A percentile compares a stretch with the other conserved stretches of the same genome.
Conservation (phyloP, 2,888 invertebrate genomes). For the Caenorhabditis sp. region DNA sequence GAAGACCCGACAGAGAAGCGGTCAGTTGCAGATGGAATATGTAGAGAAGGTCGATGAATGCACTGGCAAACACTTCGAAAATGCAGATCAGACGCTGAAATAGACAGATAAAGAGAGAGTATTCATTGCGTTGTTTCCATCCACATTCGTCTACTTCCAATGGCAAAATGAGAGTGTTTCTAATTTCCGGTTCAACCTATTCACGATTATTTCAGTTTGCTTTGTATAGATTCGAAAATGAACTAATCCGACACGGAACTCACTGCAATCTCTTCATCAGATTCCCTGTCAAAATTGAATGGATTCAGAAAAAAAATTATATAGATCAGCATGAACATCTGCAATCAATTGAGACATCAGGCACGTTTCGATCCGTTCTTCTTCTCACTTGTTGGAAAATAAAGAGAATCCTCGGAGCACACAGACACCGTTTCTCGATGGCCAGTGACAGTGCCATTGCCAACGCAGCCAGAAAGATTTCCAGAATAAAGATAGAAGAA, state of each 20-base stretch:
- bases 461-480: slow-evolving; percentile 10
- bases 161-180: too few species aligned
- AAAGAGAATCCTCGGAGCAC: slow-evolving; percentile 42
- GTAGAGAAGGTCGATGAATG: slow-evolving; percentile 22
- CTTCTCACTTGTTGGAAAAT: slow-evolving; percentile 35
- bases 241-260: background rate
- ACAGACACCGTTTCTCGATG: slow-evolving; percentile 37
- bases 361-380: background rate
- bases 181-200: too few species aligned
- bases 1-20: slow-evolving; percentile 27
- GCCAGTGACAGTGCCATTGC: slow-evolving; percentile 13
- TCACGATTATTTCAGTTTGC: too few species aligned
- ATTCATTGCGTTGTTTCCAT: too few species aligned
- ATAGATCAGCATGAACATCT: slow-evolving; percentile 50
- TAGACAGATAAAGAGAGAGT: background rate
- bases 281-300: slow-evolving; percentile 28
- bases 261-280: slow-evolving; percentile 27
- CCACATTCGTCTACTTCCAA: too few species aligned
- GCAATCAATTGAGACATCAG: background rate
- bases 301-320: slow-evolving; percentile 43
- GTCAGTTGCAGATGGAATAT: slow-evolving; percentile 37
- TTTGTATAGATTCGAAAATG: background rate
- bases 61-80: slow-evolving; percentile 27
- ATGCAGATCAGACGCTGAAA: slow-evolving; percentile 28
- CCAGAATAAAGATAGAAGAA: slow-evolving; percentile 19